phyloP scores from a whole-genome alignment of 1,140 invertebrate genomes.

The Scaptomyza hsui region DNA sequence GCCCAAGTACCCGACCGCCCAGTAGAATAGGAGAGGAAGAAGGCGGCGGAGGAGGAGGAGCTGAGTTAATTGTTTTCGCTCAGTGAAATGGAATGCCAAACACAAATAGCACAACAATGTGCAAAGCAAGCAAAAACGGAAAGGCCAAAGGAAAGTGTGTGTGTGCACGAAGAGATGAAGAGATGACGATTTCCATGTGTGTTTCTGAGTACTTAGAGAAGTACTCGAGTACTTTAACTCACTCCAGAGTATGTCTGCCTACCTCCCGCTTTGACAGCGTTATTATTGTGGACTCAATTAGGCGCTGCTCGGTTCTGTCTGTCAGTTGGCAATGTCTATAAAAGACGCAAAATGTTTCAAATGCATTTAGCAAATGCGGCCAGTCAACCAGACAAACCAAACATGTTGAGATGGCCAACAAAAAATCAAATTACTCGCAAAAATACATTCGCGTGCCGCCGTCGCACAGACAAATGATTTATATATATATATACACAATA shows the following conservation, averaged over 20 bases:
- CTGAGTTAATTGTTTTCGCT: slow-evolving; percentile 65
- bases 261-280: slow-evolving; percentile 51
- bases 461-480: slow-evolving; percentile 64
- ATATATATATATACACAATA: slow-evolving; percentile 54
- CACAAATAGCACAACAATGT: slow-evolving; percentile 75
- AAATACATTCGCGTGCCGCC: slow-evolving; percentile 67
- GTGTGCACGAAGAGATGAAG: neutral
- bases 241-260: slow-evolving; percentile 7
- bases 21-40: neutral
- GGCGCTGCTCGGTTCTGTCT: slow-evolving; percentile 44
- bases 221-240: slow-evolving; percentile 7
- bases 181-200: slow-evolving; percentile 57
- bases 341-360: slow-evolving; percentile 43
- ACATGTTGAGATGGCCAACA: slow-evolving; percentile 34
- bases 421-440: slow-evolving; percentile 21
- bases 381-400: slow-evolving; percentile 7
- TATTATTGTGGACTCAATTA: slow-evolving; percentile 75
- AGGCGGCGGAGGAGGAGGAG: slow-evolving; percentile 22
- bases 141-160: neutral
- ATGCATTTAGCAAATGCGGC: slow-evolving; percentile 32
- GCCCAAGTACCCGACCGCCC: slow-evolving; percentile 34
- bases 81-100: slow-evolving; percentile 75
- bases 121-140: slow-evolving; percentile 66
- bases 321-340: slow-evolving; percentile 60
- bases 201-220: too few relatives aligned